A percentile compares a stretch with the other conserved stretches of the same genome.
phyloP scores from a whole-genome alignment of 2,888 invertebrate species.

The Choristoneura rosaceana region DNA sequence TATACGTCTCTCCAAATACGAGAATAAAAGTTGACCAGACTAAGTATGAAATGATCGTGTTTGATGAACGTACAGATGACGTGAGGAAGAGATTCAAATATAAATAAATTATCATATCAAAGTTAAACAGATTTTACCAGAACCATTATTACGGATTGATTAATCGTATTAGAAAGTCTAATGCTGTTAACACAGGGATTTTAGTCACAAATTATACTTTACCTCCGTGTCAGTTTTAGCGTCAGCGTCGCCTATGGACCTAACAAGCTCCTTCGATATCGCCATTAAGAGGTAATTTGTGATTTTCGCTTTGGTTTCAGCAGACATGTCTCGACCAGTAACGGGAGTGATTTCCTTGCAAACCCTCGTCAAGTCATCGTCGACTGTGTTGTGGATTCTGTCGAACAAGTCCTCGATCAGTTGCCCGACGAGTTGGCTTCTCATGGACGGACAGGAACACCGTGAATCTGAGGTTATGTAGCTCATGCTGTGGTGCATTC shows the following conservation, averaged over 20 bases:
- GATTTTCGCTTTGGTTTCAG: conserved; percentile 80
- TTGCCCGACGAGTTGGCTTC: conserved; percentile 79
- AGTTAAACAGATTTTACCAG: conserved; percentile 28
- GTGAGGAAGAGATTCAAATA: conserved; percentile 1
- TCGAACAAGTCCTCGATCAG: conserved; percentile 80
- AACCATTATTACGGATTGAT: conserved; percentile 40
- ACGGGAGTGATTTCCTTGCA: conserved; percentile 71
- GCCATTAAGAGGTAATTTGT: conserved; percentile 83
- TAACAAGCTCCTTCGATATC: conserved; percentile 81
- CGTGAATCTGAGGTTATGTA: conserved; percentile 74
- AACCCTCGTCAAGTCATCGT: conserved; percentile 73
- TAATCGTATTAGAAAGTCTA: conserved; percentile 36
- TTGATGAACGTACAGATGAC: neutral
- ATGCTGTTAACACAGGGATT: conserved; percentile 43
- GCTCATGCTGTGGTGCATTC: conserved; percentile 82
- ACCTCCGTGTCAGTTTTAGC: conserved; percentile 84
- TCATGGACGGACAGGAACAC: conserved; percentile 78
- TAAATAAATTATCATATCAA: neutral
- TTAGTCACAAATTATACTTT: conserved; percentile 71
- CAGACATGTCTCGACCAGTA: conserved; percentile 65
- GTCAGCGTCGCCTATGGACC: conserved; percentile 81
- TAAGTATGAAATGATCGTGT: neutral
- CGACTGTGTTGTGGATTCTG: conserved; percentile 74
- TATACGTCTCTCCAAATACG: neutral
- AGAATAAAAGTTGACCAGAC: neutral